Base-by-base conservation (phyloP, 2,797 vertebrate genomes). In the Fratercula arctica region DNA sequence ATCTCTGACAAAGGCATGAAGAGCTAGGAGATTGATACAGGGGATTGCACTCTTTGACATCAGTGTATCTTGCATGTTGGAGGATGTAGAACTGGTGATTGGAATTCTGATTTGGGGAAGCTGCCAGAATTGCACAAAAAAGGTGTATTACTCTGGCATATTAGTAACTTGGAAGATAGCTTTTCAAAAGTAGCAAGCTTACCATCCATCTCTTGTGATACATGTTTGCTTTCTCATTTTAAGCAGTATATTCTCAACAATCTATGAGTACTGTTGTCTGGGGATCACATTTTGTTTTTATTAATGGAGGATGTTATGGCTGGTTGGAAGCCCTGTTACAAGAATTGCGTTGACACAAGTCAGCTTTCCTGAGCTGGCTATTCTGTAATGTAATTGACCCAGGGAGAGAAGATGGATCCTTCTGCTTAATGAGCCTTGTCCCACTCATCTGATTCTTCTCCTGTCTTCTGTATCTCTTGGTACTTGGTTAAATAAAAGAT, bases 361-460 rank as follows among this genome's bases (percentile, higher is more conserved):
- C 91, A 82, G 41, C 57, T 93, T 90, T 90, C 66, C 81, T 64
- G 68, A 73, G 75, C 68, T 94, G 89, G 19, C 90, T 87, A 10
- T 85, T 91, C 54, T 11, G 3, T 87, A 61, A 50, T 37, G 53
- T 72, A 86, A 24, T 78, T 74, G 70, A 87, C 51, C 46, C 78
- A 86, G 78, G 93, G 66, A 85, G 61, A 89, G 45, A 64, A 92
- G 75, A 76, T 67, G 70, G 80, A 86, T 72, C 66, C 61, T 87
- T 74, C 78, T 95, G 68, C 72, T 72, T 84, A 78, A 85, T 85
- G 75, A 95, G 54, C 66, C 68, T 67, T 92, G 64, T 87, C 78
- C 59, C 45, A 66, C 31, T 94, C 86, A 41, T 43, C 63, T 68
- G 72, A 74, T 91, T 74, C 73, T 81, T 95, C 87, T 89, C 63